phyloP scores from a whole-genome alignment of 2,797 vertebrate species.

The Channa striata region DNA sequence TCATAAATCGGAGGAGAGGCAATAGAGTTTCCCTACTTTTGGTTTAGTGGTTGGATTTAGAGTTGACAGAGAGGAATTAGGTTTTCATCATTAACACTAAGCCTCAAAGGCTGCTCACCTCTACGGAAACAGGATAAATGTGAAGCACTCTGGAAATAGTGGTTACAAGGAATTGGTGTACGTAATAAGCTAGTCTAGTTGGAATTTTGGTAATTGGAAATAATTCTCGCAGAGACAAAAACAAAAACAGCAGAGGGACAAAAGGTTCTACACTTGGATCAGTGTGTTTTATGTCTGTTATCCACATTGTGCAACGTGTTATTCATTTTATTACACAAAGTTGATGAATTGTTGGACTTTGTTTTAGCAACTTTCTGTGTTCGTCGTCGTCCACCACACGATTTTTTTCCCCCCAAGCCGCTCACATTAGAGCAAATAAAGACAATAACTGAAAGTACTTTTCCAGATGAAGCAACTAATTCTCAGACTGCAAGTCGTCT shows the following conservation, averaged over 20 bases:
- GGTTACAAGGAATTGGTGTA: slow-evolving; percentile 21
- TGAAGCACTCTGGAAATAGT: slow-evolving; percentile 14
- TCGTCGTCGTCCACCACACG: not conserved
- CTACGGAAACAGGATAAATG: slow-evolving; percentile 54
- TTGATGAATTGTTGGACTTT: not conserved
- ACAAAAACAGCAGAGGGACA: not conserved
- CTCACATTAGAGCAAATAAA: slow-evolving; percentile 12
- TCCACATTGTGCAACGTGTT: not conserved
- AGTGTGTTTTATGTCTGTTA: not conserved
- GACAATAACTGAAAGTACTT: slow-evolving; percentile 2
- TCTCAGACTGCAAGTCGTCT: slow-evolving; percentile 10
- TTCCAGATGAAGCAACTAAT: not conserved
- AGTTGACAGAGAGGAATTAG: slow-evolving; percentile 55
- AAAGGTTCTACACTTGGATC: not conserved
- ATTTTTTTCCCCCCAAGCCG: not conserved
- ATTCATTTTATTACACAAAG: not conserved
- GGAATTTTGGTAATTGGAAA: slow-evolving; percentile 19
- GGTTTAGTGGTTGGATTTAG: slow-evolving; percentile 57
- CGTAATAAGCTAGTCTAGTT: slow-evolving; percentile 15
- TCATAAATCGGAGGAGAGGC: slow-evolving; percentile 75
- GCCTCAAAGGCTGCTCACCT: slow-evolving; percentile 48
- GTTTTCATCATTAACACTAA: slow-evolving; percentile 56
- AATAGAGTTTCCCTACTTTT: slow-evolving; percentile 63
- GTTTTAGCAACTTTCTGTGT: not conserved
- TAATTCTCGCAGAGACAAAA: slow-evolving; percentile 1